Evolutionary conservation across 2,113 vertebrate genomes (phyloP).

Genomic region (Percina caprodes): DNA sequence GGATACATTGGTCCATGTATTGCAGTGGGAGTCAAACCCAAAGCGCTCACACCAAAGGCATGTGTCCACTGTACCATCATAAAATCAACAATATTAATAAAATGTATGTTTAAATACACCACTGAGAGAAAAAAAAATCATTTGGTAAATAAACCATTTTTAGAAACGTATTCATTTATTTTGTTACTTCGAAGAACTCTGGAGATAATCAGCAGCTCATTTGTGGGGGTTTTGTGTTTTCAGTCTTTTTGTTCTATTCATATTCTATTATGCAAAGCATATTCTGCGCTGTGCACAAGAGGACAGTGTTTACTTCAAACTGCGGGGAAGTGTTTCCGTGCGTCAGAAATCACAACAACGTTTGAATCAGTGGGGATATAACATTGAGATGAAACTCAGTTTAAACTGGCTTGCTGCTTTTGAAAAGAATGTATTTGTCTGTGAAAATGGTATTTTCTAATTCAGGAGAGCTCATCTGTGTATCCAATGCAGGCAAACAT

Average conservation of each 20-base stretch:
- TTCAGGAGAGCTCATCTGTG: neutral
- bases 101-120: neutral
- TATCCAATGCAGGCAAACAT: neutral
- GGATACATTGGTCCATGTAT: too few species aligned
- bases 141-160: neutral
- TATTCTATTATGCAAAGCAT: neutral
- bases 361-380: neutral
- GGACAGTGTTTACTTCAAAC: neutral
- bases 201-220: neutral
- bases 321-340: neutral
- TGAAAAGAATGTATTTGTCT: neutral
- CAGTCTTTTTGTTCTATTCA: neutral
- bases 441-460: neutral
- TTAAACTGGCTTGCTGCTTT: neutral
- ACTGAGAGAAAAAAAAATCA: neutral
- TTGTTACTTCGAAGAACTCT: neutral
- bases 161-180: neutral
- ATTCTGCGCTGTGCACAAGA: neutral
- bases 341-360: neutral
- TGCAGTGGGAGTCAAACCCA: too few species aligned
- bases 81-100: neutral
- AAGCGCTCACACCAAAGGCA: too few species aligned
- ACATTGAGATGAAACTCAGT: neutral
- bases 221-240: neutral
- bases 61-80: neutral